phyloP scores from a whole-genome alignment of 2,888 invertebrate genomes.

The Rhagonycha fulva region DNA sequence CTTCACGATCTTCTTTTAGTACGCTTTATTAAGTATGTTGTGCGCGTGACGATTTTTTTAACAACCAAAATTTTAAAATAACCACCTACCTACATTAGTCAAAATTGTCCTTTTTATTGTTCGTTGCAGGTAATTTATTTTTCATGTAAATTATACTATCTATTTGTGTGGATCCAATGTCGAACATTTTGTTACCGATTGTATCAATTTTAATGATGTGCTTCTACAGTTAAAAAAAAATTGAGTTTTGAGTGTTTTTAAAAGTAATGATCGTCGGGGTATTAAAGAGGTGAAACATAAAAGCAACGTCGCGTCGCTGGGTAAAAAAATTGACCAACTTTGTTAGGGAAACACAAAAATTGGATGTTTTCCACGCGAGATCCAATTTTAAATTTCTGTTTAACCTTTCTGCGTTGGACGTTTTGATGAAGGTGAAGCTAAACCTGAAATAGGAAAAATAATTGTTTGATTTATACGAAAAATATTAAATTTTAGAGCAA shows the following conservation, averaged over 20 bases:
- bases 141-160: neutral
- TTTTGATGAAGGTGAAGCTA: neutral
- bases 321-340: neutral
- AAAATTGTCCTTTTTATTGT: neutral
- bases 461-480: neutral
- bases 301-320: neutral
- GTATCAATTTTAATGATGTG: neutral
- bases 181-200: neutral
- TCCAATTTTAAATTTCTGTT: neutral
- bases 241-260: neutral
- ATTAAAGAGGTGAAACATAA: neutral
- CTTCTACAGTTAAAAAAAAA: neutral
- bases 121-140: neutral
- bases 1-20: conserved; percentile 1
- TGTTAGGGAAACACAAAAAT: neutral
- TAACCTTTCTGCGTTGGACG: neutral
- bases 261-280: neutral
- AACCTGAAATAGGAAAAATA: neutral
- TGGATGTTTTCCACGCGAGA: neutral
- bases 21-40: neutral
- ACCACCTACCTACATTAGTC: neutral
- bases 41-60: conserved; percentile 1
- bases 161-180: neutral
- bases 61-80: neutral
- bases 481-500: neutral